phyloP scores from a whole-genome alignment of 2,888 invertebrate genomes.

The Norana najaformis region DNA sequence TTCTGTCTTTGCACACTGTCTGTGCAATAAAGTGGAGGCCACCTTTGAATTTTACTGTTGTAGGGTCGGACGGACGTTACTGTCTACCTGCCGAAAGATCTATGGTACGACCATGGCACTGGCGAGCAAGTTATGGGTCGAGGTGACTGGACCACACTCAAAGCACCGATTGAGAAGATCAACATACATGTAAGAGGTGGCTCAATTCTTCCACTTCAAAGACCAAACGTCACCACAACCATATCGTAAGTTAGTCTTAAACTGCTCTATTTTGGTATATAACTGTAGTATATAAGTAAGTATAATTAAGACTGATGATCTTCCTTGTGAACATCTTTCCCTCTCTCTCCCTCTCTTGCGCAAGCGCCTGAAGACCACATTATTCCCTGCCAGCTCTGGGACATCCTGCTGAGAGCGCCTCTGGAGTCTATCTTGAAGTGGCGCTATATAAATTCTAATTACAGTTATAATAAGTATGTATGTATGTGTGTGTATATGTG shows the following conservation, averaged over 20 bases:
- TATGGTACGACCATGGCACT: slow-evolving; percentile 54
- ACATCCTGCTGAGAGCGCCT: too few species aligned
- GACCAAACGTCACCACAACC: slow-evolving; percentile 70
- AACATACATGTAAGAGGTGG: slow-evolving; percentile 74
- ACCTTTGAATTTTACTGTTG: neutral
- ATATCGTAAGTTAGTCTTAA: slow-evolving; percentile 52
- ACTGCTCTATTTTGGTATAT: too few species aligned
- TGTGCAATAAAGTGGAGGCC: neutral
- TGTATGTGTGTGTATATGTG: neutral
- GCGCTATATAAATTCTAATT: too few species aligned
- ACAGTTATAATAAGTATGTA: too few species aligned
- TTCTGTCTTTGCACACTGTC: too few species aligned
- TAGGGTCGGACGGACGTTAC: slow-evolving; percentile 45
- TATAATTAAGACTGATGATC: too few species aligned
- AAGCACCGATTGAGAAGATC: slow-evolving; percentile 66
- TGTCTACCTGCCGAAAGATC: slow-evolving; percentile 54
- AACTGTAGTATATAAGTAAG: too few species aligned
- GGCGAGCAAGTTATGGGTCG: slow-evolving; percentile 37
- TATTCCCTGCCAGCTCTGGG: too few species aligned
- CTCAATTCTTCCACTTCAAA: slow-evolving; percentile 69
- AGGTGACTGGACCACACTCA: slow-evolving; percentile 18
- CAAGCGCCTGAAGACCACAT: too few species aligned
- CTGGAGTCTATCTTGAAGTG: too few species aligned
- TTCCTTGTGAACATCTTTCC: too few species aligned
- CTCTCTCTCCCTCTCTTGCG: too few species aligned